Evolutionary conservation across 2,888 invertebrate species (phyloP), one percentile per base, ranked within the genome.

Genomic region (Resseliella maxima): DNA sequence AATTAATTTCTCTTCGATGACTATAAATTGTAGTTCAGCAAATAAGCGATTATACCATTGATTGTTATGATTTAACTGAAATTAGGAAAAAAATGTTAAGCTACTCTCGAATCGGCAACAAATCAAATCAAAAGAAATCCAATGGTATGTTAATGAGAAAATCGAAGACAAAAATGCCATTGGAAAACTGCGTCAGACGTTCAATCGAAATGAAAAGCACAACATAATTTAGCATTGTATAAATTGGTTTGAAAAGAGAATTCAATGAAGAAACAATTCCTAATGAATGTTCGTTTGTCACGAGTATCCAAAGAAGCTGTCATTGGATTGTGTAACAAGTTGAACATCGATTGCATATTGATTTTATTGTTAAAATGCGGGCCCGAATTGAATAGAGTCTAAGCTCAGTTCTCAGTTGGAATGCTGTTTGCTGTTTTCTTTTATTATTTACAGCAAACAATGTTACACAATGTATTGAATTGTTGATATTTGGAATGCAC

Each of bases 271-370:
- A 72, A 72, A 72, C 72, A 35, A 31, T 31, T 31, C 72, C 72
- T 31, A 72, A 72, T 72, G 72, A 72, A 72, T 15, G 35, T 72
- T 72, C 72, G 72, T 31, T 72, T 72, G 72, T 72, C 72, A 72
- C 31, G 35, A 72, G 27, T 59, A 72, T 3, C 72, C 72, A 72
- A 72, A 72, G 72, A 72, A 35, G 72, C 72, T 72, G 72, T 72
- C 72, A 31, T 72, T 72, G 72, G 31, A 72, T 31, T 31, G 72
- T 59, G 59, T 59, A 72, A 72, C 31, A 31, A 72, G 27, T 72
- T 72, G 72, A 72, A 72, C 72, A 72, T 72, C 72, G 72, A 72
- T 72, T 72, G 72, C 35, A 72, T 72, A 72, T 72, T 35, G 72
- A 72, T 72, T n/a, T 50, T 72, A 72, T 72, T 72, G 72, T 72